Evolutionary conservation across 2,113 vertebrate species (phyloP).

Genomic region (Lepus timidus): DNA sequence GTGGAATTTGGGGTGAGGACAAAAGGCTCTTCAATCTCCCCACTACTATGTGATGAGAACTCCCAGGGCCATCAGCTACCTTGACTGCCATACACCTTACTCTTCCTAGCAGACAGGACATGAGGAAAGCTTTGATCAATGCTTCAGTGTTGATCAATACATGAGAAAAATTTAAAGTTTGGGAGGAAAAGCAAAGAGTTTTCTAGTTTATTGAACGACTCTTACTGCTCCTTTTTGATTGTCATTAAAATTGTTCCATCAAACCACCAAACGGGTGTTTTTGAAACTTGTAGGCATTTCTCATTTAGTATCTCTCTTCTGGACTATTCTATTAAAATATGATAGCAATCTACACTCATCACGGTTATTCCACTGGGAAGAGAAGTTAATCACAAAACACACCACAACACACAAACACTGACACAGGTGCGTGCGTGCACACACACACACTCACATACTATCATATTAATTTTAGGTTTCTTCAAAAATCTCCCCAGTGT

Average conservation of each 20-base stretch:
- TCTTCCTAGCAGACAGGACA: background rate
- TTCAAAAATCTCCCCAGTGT: constrained; percentile 63
- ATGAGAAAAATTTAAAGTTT: background rate
- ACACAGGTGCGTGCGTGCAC: background rate
- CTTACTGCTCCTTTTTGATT: background rate
- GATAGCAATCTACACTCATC: background rate
- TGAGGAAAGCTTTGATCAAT: background rate
- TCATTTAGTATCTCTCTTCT: background rate
- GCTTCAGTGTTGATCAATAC: background rate
- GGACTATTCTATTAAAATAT: background rate
- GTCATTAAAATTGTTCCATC: background rate
- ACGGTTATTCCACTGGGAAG: background rate
- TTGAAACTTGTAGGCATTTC: background rate
- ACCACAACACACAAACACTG: background rate
- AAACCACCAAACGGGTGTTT: constrained; percentile 9
- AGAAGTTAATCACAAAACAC: constrained; percentile 56
- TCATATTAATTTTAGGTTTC: constrained; percentile 71
- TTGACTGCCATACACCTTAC: background rate
- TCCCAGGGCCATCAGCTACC: background rate
- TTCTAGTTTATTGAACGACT: constrained; percentile 36
- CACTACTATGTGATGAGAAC: background rate
- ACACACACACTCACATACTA: constrained; percentile 1
- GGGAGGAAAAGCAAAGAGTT: background rate
- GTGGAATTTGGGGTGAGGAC: background rate
- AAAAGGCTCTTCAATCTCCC: background rate